Evolutionary conservation across 2,797 vertebrate genomes (phyloP), one percentile per base, ranked within the genome.

Genomic region (Peromyscus attwateri): DNA sequence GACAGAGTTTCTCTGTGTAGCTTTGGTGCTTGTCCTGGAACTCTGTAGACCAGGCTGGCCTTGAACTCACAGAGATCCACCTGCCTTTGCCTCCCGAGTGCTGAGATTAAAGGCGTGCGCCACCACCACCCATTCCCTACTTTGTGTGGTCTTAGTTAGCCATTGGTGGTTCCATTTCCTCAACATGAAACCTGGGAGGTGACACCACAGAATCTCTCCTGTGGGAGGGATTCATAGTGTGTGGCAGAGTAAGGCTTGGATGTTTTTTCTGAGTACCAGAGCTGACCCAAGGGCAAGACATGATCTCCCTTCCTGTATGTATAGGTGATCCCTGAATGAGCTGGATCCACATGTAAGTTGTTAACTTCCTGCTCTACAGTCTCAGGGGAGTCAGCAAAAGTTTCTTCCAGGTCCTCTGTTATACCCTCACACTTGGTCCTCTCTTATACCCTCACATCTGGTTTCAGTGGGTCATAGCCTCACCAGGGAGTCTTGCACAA

Each of bases 251-350:
- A 29, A 46, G 25, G 7, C 49, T 62, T 23, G 6, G 55, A 52
- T 37, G 29, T 49, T 46, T 29, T n/a, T 62, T 87, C 57, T 64
- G 27, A 81, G 31, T 16, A 60, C 71, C 68, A 1, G 46, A 46
- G 29, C 52, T 64, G 0, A 8, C 37, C 34, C 0, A 0, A 83
- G 40, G 52, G 17, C 70, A n/a, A n/a, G 2, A 27, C 9, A 10
- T 73, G 31, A 17, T 55, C 37, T 25, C 12, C 70, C 34, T 31
- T 12, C 13, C 46, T 34, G 3, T 34, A 27, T 49, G 13, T 55
- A 64, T 4, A 49, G 40, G 60, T 21, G 25, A 60, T 49, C 3
- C 76, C 4, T 19, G 57, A 70, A 60, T 46, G 37, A 40, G 29
- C 23, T 7, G 49, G 43, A 77, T 52, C 55, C 29, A 17, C n/a